Evolutionary conservation across 30 jellyfish, hydroid and myxozoan genomes (phyloP).

Genomic region (Aurelia aurita complex sp. Pacific): DNA sequence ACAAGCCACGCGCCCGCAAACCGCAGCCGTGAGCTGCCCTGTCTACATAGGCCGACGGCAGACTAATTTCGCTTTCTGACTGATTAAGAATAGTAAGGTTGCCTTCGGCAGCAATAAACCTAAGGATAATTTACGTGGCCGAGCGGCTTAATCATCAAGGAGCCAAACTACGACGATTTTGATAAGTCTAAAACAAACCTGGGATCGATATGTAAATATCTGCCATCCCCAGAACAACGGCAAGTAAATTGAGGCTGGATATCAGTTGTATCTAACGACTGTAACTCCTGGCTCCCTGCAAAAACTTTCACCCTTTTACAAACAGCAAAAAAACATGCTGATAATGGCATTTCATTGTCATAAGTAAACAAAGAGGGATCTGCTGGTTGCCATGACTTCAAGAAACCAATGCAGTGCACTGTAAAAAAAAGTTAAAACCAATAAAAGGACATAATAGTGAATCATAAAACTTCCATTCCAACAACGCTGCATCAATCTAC

Average conservation of each 20-base stretch:
- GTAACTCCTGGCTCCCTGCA: slow-evolving; percentile 15
- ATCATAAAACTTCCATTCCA: too few relatives aligned
- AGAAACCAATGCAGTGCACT: slow-evolving; percentile 65
- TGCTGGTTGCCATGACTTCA: slow-evolving; percentile 68
- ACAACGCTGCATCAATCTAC: too few relatives aligned
- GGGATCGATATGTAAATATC: slow-evolving; percentile 51
- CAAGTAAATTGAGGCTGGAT: slow-evolving; percentile 43
- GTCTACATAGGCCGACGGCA: too few relatives aligned
- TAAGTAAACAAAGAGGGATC: slow-evolving; percentile 19
- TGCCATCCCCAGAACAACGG: slow-evolving; percentile 67
- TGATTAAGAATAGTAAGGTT: too few relatives aligned
- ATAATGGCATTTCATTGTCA: slow-evolving; percentile 29
- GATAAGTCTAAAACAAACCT: slow-evolving; percentile 20
- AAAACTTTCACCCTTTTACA: slow-evolving; percentile 39
- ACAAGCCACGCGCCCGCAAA: too few relatives aligned
- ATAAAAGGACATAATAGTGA: too few relatives aligned
- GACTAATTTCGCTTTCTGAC: too few relatives aligned
- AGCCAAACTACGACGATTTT: too few relatives aligned
- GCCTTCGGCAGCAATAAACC: too few relatives aligned
- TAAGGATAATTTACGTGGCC: too few relatives aligned
- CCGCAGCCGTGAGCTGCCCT: too few relatives aligned
- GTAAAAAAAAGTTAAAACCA: not conserved
- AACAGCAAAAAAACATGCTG: slow-evolving; percentile 50
- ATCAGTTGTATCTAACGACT: not conserved
- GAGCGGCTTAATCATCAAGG: too few relatives aligned